These are phyloP conservation scores for Andrena praecox DNA, from an alignment of 2,888 invertebrate species.

Conservation along the genomic window DNA sequence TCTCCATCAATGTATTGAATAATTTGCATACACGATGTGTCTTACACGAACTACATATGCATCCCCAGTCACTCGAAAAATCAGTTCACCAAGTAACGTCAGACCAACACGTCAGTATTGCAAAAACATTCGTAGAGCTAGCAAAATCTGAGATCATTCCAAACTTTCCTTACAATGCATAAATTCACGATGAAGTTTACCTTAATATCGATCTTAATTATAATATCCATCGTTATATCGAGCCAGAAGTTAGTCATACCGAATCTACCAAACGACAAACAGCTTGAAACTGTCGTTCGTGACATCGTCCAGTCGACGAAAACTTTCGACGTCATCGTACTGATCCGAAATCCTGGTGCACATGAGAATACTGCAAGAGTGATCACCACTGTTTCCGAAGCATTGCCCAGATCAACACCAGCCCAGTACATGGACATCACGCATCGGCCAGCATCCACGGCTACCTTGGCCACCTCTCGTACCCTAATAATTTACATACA, in stretches of 20 bases:
- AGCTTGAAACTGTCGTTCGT: not conserved
- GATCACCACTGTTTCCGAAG: not conserved
- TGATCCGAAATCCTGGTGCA: not conserved
- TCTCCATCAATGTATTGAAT: not conserved
- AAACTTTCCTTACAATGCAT: not conserved
- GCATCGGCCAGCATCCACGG: too few species aligned
- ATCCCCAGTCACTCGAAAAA: not conserved
- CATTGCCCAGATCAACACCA: not conserved
- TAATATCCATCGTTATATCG: not conserved
- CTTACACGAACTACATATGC: not conserved
- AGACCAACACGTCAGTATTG: not conserved
- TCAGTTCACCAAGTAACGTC: not conserved
- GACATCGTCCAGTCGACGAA: not conserved
- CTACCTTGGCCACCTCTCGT: not conserved
- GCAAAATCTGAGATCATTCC: not conserved
- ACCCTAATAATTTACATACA: constrained; percentile 17
- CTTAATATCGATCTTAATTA: not conserved
- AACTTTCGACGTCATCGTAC: not conserved
- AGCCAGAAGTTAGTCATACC: not conserved
- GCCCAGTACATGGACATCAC: not conserved
- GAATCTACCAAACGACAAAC: not conserved
- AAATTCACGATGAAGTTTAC: not conserved
- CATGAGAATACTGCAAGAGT: not conserved
- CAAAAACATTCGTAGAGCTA: not conserved
- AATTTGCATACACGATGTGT: not conserved